Evolutionary conservation across 2,888 invertebrate genomes (phyloP).

Genomic region (Idaea dimidiata): DNA sequence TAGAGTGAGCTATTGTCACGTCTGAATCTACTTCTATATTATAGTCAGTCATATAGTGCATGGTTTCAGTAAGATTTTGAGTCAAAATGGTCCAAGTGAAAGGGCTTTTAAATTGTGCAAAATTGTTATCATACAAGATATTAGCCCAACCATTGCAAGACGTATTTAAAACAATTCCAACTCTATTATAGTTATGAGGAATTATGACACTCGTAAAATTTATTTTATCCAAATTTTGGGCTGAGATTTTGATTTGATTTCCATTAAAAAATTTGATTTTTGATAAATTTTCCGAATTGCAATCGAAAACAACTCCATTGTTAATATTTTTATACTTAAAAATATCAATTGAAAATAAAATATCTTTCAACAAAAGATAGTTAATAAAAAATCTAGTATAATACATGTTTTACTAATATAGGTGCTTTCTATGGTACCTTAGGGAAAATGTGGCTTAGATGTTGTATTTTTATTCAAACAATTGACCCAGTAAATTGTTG

Average conservation of each 20-base stretch:
- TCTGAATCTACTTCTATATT: constrained; percentile 72
- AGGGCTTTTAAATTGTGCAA: constrained; percentile 40
- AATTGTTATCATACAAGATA: constrained; percentile 32
- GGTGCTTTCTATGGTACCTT: not conserved
- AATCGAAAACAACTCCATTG: constrained; percentile 48
- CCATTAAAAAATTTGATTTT: constrained; percentile 44
- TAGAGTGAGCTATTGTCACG: constrained; percentile 52
- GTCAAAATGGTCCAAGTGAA: constrained; percentile 63
- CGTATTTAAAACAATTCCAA: constrained; percentile 53
- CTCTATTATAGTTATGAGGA: constrained; percentile 32
- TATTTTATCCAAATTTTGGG: constrained; percentile 20
- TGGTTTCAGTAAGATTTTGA: constrained; percentile 38
- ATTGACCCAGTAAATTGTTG: not conserved
- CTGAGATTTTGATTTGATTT: constrained; percentile 36
- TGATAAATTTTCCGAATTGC: constrained; percentile 33
- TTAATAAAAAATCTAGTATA: constrained; percentile 14
- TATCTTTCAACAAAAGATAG: constrained; percentile 17
- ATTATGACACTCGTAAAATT: constrained; percentile 19
- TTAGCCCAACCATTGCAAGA: constrained; percentile 51
- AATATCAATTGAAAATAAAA: constrained; percentile 36
- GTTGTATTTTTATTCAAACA: not conserved
- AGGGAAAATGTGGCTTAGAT: not conserved
- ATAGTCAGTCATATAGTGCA: constrained; percentile 47
- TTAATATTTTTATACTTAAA: constrained; percentile 54
- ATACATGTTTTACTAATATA: constrained; percentile 13